These are phyloP conservation scores for Cryptosula pallasiana DNA, from an alignment of 2,888 invertebrate species.

Conservation along the genomic window DNA sequence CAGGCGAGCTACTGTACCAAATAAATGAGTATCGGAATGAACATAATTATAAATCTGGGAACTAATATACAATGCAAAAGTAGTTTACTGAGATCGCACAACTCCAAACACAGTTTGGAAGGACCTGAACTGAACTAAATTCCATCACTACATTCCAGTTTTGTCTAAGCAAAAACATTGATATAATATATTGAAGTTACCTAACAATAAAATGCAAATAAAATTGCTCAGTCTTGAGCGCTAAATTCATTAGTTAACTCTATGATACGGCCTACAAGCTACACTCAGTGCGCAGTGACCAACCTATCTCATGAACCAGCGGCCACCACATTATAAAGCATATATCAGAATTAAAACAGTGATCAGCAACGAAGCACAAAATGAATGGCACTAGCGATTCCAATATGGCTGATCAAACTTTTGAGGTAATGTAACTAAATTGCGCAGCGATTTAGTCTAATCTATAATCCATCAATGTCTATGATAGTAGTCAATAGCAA, in stretches of 20 bases:
- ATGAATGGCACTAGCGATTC: background rate
- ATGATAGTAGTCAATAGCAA: background rate
- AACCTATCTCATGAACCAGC: no score
- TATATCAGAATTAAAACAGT: background rate
- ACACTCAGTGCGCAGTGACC: no score
- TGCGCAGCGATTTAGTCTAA: no score
- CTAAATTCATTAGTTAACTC: no score
- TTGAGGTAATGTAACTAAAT: no score
- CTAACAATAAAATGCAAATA: no score
- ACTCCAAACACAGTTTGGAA: conserved; percentile 16
- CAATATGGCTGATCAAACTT: background rate
- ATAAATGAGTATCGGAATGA: background rate
- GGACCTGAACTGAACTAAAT: background rate
- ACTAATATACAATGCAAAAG: background rate
- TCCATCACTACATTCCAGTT: background rate
- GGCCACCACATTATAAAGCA: no score
- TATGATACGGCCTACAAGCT: no score
- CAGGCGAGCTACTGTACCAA: background rate
- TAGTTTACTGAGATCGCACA: conserved; percentile 20
- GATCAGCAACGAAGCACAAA: no score
- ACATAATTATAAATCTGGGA: background rate
- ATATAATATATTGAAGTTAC: background rate
- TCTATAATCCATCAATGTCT: background rate
- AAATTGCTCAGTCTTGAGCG: no score
- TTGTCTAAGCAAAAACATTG: background rate